Percentiles rank a stretch among this genome's conserved stretches.
phyloP scores from a whole-genome alignment of 2,888 invertebrate genomes.

The Ceraclea dissimilis region DNA sequence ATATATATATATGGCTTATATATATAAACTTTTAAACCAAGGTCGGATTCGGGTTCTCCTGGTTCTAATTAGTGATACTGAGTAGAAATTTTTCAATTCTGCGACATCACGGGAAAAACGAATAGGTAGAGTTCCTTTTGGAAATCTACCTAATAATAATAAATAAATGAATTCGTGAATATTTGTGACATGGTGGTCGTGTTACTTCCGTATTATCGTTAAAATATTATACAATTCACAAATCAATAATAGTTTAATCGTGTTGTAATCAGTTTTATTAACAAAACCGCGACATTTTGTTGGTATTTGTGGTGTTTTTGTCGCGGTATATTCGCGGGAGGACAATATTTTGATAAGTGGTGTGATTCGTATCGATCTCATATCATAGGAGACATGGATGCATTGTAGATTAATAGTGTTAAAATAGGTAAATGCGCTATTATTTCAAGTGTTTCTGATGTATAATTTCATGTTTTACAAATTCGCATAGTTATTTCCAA shows the following conservation, averaged over 20 bases:
- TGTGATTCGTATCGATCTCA: conserved; percentile 18
- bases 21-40: too few species aligned
- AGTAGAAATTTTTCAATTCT: too few species aligned
- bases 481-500: not conserved
- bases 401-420: not conserved
- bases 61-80: too few species aligned
- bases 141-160: too few species aligned
- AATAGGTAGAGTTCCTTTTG: too few species aligned
- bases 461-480: not conserved
- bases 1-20: too few species aligned
- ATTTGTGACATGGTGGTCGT: not conserved
- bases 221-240: too few species aligned
- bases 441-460: not conserved
- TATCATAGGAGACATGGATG: not conserved
- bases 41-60: too few species aligned
- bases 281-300: not conserved
- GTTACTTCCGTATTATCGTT: not conserved
- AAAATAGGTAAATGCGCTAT: not conserved
- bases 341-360: conserved; percentile 1
- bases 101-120: too few species aligned
- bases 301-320: not conserved
- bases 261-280: too few species aligned
- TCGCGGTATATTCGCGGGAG: not conserved
- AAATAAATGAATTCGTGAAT: conserved; percentile 1
- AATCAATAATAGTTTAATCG: too few species aligned